These are phyloP conservation scores for Tribolium freemani DNA, from an alignment of 2,888 invertebrate species.

Conservation along the genomic window DNA sequence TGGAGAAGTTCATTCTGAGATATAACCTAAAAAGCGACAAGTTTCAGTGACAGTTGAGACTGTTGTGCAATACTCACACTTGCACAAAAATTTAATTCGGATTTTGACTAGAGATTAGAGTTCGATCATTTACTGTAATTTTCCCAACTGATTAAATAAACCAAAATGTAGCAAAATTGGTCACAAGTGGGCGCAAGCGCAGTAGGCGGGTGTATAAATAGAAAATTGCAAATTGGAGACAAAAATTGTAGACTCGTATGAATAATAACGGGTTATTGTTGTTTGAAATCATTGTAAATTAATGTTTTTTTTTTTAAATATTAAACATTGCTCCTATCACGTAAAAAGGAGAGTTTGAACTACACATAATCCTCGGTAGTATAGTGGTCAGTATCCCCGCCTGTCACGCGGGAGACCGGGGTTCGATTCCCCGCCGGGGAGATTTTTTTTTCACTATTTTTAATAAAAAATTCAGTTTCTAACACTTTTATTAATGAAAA, in stretches of 20 bases:
- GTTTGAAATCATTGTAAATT: background rate
- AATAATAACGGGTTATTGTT: no score
- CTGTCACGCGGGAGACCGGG: constrained; percentile 57
- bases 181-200: background rate
- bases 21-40: constrained; percentile 24
- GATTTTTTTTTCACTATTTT: constrained; percentile 45
- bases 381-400: constrained; percentile 58
- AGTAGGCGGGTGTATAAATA: background rate
- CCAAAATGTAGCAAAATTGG: background rate
- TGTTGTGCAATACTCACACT: background rate
- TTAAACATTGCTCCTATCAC: background rate
- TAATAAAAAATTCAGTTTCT: background rate
- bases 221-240: no score
- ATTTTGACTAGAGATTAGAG: background rate
- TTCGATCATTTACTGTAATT: background rate
- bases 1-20: constrained; percentile 37
- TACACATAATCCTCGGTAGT: constrained; percentile 55
- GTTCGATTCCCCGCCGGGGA: constrained; percentile 58
- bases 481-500: constrained; percentile 36
- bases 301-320: background rate
- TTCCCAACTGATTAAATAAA: background rate
- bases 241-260: no score
- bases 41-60: background rate
- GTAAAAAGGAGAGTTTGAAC: background rate
- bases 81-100: background rate